Evolutionary conservation across 2,113 vertebrate genomes (phyloP), one percentile per base, ranked within the genome.

Genomic region (Brachypteracias leptosomus): DNA sequence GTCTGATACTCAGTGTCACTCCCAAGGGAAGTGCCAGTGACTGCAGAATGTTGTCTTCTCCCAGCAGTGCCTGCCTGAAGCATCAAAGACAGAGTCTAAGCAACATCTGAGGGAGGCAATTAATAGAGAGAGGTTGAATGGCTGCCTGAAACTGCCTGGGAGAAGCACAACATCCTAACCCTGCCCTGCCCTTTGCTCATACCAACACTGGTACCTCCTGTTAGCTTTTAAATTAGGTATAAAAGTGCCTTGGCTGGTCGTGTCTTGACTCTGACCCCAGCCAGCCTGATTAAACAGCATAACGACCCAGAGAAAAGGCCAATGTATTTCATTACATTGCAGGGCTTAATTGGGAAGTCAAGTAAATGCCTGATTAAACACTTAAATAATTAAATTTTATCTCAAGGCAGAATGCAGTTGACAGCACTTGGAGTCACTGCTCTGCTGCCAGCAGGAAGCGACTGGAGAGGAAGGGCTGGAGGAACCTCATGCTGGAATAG

Each of bases 311-410:
- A 91, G 68, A 29, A 94, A 86, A 89, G 68, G 61, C 75, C 28
- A 22, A 2, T 7, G 38, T 33, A 2, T 67, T 91, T 94, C 40
- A 81, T 75, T 86, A 57, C 47, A 19, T 5, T 5, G 73, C 36
- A 18, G 10, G 40, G n/a, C 49, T 92, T 96, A 92, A 93, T 93
- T 92, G 95, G 90, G 61, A 70, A 81, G 55, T 17, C 5, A 35
- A 86, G 44, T 8, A 26, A 83, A 84, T 24, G 90, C 83, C 88
- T 95, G 95, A 90, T 96, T 94, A 94, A 90, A 2, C 83, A 54
- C 68, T 54, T 44, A 82, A 63, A 44, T 85, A 88, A 92, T 91
- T 86, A 17, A 85, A 26, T 38, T 75, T 61, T 22, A 42, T 81
- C 93, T 90, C 65, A 6, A 51, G 52, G 88, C 5, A 1, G 68